A percentile compares a stretch with the other conserved stretches of the same genome.
phyloP scores from a whole-genome alignment of 2,888 invertebrate species.

The Eumacrocentrus americanus region DNA sequence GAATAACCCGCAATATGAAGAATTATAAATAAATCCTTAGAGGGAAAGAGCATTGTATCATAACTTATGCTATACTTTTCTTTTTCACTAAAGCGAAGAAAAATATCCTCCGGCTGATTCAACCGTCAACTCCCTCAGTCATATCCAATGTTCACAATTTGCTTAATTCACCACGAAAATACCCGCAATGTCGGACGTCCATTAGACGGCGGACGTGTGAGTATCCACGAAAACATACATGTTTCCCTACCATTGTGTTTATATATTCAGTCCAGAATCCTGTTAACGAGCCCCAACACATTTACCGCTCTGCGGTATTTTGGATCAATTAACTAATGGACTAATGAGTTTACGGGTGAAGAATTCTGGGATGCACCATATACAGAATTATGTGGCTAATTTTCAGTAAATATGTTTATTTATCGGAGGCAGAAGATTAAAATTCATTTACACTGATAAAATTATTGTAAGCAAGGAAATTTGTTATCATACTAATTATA shows the following conservation, averaged over 20 bases:
- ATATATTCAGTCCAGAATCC: conserved; percentile 6
- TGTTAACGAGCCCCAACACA: conserved; percentile 21
- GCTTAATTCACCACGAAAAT: conserved; percentile 47
- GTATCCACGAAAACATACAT: conserved; percentile 32
- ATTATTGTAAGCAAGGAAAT: no score
- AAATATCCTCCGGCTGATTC: conserved; percentile 14
- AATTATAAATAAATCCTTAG: no score
- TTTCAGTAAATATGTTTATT: neutral
- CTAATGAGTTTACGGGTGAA: conserved; percentile 51
- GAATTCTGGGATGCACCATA: conserved; percentile 29
- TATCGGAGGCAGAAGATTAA: no score
- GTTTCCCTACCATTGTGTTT: neutral
- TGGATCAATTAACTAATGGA: conserved; percentile 59
- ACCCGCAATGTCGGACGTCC: conserved; percentile 54
- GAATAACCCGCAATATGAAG: no score
- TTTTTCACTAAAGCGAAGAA: no score
- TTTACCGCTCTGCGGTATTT: conserved; percentile 41
- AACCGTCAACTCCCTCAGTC: neutral
- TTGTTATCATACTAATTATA: no score
- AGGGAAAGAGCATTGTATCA: no score
- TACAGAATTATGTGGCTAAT: neutral
- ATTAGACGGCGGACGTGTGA: conserved; percentile 50
- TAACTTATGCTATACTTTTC: no score
- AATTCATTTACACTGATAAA: no score
- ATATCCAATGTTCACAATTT: conserved; percentile 6